Evolutionary conservation across 2,888 invertebrate genomes (phyloP).

Genomic region (Andrena haemorrhoa): DNA sequence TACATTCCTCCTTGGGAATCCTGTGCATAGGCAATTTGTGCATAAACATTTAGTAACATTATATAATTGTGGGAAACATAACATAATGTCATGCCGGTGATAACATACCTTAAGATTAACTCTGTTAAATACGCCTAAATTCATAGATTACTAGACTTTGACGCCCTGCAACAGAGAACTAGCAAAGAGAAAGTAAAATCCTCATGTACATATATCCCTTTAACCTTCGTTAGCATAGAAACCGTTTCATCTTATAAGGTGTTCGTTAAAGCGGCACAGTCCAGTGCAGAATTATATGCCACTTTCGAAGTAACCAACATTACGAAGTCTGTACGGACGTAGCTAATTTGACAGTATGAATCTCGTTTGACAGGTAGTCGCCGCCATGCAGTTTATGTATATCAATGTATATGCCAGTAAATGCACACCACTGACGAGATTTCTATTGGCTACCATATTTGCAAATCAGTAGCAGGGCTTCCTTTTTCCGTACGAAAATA

Average conservation of each 20-base stretch:
- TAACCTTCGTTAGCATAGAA: slow-evolving; percentile 21
- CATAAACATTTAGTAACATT: not conserved
- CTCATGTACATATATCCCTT: slow-evolving; percentile 11
- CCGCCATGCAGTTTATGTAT: slow-evolving; percentile 15
- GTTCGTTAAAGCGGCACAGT: not conserved
- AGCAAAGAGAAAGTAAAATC: slow-evolving; percentile 40
- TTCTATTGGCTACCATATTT: slow-evolving; percentile 35
- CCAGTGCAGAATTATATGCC: slow-evolving; percentile 4
- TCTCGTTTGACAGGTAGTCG: slow-evolving; percentile 42
- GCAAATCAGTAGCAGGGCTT: slow-evolving; percentile 5
- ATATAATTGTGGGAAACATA: not conserved
- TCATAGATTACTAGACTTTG: slow-evolving; percentile 87
- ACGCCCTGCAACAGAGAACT: slow-evolving; percentile 55
- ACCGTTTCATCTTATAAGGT: slow-evolving; percentile 27
- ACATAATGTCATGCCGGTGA: not conserved
- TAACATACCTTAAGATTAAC: slow-evolving; percentile 90
- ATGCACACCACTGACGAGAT: not conserved
- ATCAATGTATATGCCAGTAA: not conserved
- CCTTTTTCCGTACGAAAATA: slow-evolving; percentile 15
- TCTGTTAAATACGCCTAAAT: slow-evolving; percentile 93
- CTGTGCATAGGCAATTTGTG: slow-evolving; percentile 76
- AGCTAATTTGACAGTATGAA: slow-evolving; percentile 34
- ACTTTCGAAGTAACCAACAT: slow-evolving; percentile 30
- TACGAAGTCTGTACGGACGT: slow-evolving; percentile 16
- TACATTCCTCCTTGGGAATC: slow-evolving; percentile 91